phyloP scores from a whole-genome alignment of 2,797 vertebrate species.

The Pseudocheirus occidentalis region DNA sequence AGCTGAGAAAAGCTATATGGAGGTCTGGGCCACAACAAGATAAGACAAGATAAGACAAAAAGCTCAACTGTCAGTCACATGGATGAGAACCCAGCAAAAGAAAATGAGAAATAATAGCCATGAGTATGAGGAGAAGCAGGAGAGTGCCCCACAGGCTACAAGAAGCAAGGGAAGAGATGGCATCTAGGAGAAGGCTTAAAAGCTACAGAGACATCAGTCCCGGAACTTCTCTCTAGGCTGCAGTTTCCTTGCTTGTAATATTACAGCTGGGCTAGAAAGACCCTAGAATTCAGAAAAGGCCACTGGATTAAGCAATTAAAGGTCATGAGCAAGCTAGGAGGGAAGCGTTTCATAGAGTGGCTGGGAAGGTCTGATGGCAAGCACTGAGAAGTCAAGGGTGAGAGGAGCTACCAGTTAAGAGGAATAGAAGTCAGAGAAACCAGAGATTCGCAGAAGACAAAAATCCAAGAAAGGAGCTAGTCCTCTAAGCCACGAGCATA shows the following conservation, averaged over 20 bases:
- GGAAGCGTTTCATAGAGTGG: not conserved
- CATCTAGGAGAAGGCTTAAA: not conserved
- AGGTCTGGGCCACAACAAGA: not conserved
- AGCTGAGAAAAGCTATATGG: not conserved
- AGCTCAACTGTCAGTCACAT: not conserved
- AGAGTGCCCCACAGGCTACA: not conserved
- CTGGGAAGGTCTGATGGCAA: not conserved
- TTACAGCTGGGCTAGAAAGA: not conserved
- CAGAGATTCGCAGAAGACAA: not conserved
- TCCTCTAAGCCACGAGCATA: not conserved
- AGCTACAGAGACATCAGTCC: not conserved
- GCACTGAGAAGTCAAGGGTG: too few relatives aligned
- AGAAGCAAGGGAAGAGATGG: not conserved
- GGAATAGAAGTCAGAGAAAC: too few relatives aligned
- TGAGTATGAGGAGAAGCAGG: not conserved
- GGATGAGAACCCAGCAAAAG: not conserved
- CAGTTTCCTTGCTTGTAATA: not conserved
- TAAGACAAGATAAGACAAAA: not conserved
- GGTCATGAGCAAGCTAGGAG: too few relatives aligned
- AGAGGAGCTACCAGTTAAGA: not conserved
- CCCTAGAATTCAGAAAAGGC: not conserved
- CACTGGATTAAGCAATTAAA: not conserved
- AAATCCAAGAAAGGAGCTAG: not conserved
- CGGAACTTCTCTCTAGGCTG: not conserved
- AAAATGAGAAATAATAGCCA: not conserved